A percentile compares a stretch with the other conserved stretches of the same genome.
These are phyloP conservation scores for Nymphicus hollandicus DNA, from an alignment of 2,113 vertebrate genomes.

Conservation along the genomic window DNA sequence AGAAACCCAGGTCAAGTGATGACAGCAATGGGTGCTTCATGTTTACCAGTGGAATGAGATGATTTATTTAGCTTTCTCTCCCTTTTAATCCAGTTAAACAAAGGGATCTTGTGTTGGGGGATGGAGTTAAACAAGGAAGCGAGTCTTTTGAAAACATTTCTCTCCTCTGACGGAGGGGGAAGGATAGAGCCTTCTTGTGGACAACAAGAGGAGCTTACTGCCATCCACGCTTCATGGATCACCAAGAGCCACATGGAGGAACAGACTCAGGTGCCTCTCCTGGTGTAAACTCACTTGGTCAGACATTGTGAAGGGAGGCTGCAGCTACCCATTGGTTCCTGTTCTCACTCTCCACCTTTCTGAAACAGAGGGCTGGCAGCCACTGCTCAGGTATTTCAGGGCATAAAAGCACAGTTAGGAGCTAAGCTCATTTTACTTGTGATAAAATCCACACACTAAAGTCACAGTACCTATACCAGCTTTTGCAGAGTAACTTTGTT, in stretches of 20 bases:
- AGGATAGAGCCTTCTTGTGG: background rate
- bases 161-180: background rate
- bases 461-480: background rate
- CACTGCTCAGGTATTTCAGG: background rate
- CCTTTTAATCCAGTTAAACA: background rate
- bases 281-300: background rate
- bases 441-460: background rate
- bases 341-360: background rate
- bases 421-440: background rate
- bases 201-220: background rate
- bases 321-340: rapidly evolving
- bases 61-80: background rate
- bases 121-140: background rate
- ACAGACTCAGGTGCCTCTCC: background rate
- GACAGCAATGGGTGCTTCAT: background rate
- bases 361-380: background rate
- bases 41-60: background rate
- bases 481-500: background rate
- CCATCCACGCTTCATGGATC: rapidly evolving
- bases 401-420: background rate
- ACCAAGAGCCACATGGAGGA: rapidly evolving
- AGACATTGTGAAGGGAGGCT: background rate
- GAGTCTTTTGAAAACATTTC: background rate
- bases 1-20: background rate
- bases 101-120: background rate